Evolutionary conservation across 1,140 invertebrate species (phyloP).

Genomic region (Wasmannia auropunctata): DNA sequence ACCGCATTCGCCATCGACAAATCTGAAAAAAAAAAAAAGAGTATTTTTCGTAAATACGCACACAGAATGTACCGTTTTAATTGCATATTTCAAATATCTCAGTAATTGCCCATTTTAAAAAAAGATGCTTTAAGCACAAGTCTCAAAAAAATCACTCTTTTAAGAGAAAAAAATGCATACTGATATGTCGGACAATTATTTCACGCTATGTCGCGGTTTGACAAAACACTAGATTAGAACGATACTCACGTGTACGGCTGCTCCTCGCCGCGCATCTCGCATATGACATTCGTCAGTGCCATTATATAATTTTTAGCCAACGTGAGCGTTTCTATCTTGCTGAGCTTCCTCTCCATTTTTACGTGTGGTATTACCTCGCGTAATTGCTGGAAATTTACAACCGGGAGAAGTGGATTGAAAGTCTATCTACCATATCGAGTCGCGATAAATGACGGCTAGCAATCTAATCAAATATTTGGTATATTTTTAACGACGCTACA

Average conservation of each 20-base stretch:
- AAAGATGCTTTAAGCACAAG: not conserved
- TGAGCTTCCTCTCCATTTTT: conserved; percentile 93
- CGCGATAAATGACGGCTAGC: conserved; percentile 23
- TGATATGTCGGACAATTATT: not conserved
- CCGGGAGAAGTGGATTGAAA: conserved; percentile 27
- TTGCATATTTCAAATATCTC: not conserved
- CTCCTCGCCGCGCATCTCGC: conserved; percentile 90
- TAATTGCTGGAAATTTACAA: conserved; percentile 87
- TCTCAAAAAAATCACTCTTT: not conserved
- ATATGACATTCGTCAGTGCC: conserved; percentile 95
- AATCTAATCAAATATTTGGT: conserved; percentile 25
- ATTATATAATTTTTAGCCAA: conserved; percentile 96
- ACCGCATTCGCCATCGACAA: conserved; percentile 84
- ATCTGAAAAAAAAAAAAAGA: conserved; percentile 71
- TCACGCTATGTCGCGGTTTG: not conserved
- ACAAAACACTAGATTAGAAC: not conserved
- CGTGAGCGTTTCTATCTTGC: conserved; percentile 95
- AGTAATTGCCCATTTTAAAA: not conserved
- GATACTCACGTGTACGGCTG: conserved; percentile 87
- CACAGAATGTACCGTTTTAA: not conserved
- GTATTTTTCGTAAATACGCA: not conserved
- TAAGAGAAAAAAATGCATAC: not conserved
- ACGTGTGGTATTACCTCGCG: conserved; percentile 95
- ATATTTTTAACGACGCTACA: conserved; percentile 6
- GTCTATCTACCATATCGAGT: conserved; percentile 7